phyloP scores from a whole-genome alignment of 1,140 invertebrate species.

The Meteorus sp. region DNA sequence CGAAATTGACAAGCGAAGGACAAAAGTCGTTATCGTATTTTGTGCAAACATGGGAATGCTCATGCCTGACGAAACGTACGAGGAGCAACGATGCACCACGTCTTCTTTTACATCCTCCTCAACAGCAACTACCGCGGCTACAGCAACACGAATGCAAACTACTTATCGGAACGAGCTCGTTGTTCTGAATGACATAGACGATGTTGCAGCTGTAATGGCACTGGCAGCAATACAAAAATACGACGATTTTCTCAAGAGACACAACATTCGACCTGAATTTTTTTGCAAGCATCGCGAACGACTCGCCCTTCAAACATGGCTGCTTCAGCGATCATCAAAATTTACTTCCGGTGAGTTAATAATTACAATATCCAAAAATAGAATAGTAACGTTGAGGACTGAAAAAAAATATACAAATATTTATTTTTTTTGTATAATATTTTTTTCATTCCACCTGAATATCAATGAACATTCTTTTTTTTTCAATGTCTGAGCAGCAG shows the following conservation, averaged over 20 bases:
- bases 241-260: slow-evolving; percentile 65
- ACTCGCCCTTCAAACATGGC: slow-evolving; percentile 58
- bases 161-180: slow-evolving; percentile 34
- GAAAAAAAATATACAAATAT: too few species aligned
- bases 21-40: too few species aligned
- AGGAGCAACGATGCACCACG: slow-evolving; percentile 56
- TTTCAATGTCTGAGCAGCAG: background rate
- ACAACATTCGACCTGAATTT: slow-evolving; percentile 67
- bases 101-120: too few species aligned
- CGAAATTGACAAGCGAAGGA: too few species aligned
- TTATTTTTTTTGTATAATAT: slow-evolving; percentile 3
- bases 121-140: background rate
- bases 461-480: too few species aligned
- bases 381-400: too few species aligned
- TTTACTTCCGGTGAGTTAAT: slow-evolving; percentile 44
- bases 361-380: too few species aligned
- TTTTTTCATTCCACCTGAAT: background rate
- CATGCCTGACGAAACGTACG: slow-evolving; percentile 70
- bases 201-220: slow-evolving; percentile 56
- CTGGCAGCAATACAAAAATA: slow-evolving; percentile 63
- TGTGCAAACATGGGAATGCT: slow-evolving; percentile 58
- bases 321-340: slow-evolving; percentile 46
- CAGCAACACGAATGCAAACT: slow-evolving; percentile 26
- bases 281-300: slow-evolving; percentile 64
- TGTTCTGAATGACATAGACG: slow-evolving; percentile 41